These are phyloP conservation scores for Galemys pyrenaicus DNA, from an alignment of 2,113 vertebrate genomes.

Conservation along the genomic window DNA sequence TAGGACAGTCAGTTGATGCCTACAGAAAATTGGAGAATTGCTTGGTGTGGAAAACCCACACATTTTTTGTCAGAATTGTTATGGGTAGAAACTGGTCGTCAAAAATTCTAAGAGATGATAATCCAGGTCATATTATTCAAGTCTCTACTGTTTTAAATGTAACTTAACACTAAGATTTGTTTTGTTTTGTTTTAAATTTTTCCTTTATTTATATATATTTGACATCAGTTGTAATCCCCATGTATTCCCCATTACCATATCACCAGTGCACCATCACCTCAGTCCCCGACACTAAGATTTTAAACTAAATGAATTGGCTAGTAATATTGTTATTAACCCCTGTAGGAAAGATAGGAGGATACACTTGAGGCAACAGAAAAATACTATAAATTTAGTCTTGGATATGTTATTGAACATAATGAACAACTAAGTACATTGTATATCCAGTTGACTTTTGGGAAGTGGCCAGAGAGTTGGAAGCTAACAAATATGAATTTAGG, in stretches of 20 bases:
- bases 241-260: too few species aligned
- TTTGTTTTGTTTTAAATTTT: too few species aligned
- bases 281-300: too few species aligned
- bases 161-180: background rate
- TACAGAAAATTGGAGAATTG: background rate
- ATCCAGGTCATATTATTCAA: background rate
- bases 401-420: background rate
- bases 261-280: too few species aligned
- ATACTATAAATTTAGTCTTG: background rate
- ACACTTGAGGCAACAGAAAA: background rate
- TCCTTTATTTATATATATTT: too few species aligned
- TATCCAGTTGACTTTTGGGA: background rate
- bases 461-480: background rate
- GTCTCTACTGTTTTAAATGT: background rate
- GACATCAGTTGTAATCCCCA: too few species aligned
- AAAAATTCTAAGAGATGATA: background rate
- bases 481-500: background rate
- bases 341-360: background rate
- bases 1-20: background rate
- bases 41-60: background rate
- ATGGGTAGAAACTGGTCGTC: background rate
- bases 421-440: background rate
- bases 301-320: background rate
- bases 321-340: background rate
- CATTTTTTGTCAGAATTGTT: background rate